Evolutionary conservation across 2,797 vertebrate genomes (phyloP).

Genomic region (Alca torda): DNA sequence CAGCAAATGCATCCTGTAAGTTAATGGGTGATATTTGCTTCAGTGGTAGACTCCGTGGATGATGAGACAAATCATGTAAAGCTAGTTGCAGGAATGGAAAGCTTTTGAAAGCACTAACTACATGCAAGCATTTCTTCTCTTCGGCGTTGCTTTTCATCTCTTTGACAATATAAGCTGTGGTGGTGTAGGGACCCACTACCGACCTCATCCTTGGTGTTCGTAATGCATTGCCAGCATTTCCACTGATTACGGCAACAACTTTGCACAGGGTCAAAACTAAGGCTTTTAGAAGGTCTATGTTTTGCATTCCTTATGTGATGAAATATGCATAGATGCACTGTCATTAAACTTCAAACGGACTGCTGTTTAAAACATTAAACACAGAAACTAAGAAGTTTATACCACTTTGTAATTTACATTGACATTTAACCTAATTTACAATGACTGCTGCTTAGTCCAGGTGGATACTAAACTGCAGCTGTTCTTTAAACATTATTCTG

Average conservation of each 20-base stretch:
- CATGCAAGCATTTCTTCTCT: neutral
- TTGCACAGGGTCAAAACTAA: neutral
- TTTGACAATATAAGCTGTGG: neutral
- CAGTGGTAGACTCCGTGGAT: accelerated
- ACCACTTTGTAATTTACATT: neutral
- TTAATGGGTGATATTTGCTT: neutral
- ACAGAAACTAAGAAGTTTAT: neutral
- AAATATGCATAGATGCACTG: neutral
- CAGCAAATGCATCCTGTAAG: neutral
- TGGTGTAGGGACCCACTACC: neutral
- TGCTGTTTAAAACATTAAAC: neutral
- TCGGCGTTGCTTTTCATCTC: neutral
- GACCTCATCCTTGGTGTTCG: neutral
- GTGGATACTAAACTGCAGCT: neutral
- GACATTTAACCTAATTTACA: neutral
- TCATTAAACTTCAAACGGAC: neutral
- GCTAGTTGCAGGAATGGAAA: neutral
- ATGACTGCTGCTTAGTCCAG: neutral
- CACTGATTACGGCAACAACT: neutral
- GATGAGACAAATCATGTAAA: neutral
- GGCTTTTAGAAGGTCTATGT: neutral
- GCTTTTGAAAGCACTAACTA: neutral
- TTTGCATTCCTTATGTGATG: neutral
- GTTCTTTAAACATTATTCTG: neutral
- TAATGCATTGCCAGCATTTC: accelerated